Conservation (phyloP, 2,113 vertebrate genomes). For the Elanus axillaris region DNA sequence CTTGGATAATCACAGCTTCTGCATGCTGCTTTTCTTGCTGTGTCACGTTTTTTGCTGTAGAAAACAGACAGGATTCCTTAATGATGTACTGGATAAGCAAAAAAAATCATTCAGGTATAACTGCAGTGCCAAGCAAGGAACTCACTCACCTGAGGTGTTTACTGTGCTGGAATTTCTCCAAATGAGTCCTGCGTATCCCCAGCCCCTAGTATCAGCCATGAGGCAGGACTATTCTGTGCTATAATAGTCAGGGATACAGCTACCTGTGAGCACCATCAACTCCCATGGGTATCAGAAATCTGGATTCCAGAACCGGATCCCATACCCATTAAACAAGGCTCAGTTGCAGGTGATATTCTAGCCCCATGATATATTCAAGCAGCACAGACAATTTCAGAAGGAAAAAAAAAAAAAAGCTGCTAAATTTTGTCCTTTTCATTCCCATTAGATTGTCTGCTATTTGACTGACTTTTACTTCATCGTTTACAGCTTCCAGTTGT, state of each 20-base stretch:
- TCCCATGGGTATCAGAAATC: neutral
- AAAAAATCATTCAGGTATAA: neutral
- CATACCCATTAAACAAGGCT: neutral
- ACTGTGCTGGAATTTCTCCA: neutral
- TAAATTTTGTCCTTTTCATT: neutral
- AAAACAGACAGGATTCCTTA: neutral
- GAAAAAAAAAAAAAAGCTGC: neutral
- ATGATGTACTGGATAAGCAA: neutral
- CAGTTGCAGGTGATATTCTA: neutral
- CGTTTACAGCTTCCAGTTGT: neutral
- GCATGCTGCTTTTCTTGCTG: neutral
- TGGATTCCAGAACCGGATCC: neutral
- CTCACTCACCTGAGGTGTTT: neutral
- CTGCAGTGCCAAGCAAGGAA: neutral
- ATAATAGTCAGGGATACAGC: neutral
- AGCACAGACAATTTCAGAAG: neutral
- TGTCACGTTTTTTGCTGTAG: neutral
- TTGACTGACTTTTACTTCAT: neutral
- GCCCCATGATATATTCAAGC: neutral
- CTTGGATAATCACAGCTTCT: neutral
- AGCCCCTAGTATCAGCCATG: neutral
- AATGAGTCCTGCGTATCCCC: accelerated
- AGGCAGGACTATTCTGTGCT: neutral
- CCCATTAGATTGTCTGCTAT: neutral
- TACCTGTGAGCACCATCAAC: neutral